A percentile compares a stretch with the other conserved stretches of the same genome.
phyloP scores from a whole-genome alignment of 2,113 vertebrate genomes.

The Circaetus gallicus region DNA sequence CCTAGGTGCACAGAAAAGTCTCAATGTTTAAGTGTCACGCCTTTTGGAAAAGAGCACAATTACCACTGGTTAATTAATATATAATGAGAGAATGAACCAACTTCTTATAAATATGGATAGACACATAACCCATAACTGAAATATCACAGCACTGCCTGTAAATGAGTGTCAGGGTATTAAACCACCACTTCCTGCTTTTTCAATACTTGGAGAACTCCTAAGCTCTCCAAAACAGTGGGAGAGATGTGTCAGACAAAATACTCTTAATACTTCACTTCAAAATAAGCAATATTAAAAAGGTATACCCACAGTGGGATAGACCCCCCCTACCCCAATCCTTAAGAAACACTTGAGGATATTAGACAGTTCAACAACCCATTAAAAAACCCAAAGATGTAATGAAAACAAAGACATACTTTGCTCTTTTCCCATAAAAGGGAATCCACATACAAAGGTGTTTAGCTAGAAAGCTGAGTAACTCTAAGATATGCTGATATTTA shows the following conservation, averaged over 20 bases:
- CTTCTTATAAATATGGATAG: not conserved
- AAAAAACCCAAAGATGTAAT: not conserved
- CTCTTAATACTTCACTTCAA: not conserved
- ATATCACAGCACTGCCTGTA: not conserved
- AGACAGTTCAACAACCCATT: not conserved
- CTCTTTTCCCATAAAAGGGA: not conserved
- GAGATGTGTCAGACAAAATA: not conserved
- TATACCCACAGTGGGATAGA: not conserved
- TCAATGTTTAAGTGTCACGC: not conserved
- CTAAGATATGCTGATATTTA: too few relatives aligned
- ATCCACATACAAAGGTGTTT: not conserved
- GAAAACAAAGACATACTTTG: not conserved
- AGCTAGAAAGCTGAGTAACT: not conserved
- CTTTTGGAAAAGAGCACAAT: not conserved
- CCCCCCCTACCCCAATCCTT: not conserved
- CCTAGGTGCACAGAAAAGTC: not conserved
- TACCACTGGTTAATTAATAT: not conserved
- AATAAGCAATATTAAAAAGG: not conserved
- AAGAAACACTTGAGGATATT: not conserved
- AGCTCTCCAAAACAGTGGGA: not conserved
- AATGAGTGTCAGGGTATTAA: not conserved
- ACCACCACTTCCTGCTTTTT: not conserved
- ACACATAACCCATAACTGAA: not conserved
- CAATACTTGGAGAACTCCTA: not conserved
- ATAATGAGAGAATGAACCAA: not conserved